Evolutionary conservation across 1,140 invertebrate species (phyloP).

Genomic region (Psix sp.): DNA sequence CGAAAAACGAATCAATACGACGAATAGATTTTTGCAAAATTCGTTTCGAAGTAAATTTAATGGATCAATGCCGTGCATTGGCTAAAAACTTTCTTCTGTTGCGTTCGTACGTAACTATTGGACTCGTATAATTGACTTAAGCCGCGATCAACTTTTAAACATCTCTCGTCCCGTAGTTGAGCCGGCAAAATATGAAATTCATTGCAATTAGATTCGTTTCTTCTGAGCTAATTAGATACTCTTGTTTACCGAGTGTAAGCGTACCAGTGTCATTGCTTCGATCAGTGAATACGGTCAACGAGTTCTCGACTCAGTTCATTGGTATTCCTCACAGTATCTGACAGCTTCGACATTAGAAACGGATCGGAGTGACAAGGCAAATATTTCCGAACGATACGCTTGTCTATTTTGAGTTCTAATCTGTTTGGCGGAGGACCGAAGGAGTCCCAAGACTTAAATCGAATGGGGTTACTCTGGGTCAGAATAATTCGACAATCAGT

Average conservation of each 20-base stretch:
- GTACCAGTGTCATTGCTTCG: slow-evolving; percentile 9
- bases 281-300: slow-evolving; percentile 20
- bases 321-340: background rate
- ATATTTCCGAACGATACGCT: slow-evolving; percentile 18
- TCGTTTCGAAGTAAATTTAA: slow-evolving; percentile 39
- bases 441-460: too few relatives aligned
- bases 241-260: slow-evolving; percentile 56
- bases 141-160: slow-evolving; percentile 72
- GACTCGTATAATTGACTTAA: slow-evolving; percentile 73
- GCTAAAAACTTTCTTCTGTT: slow-evolving; percentile 34
- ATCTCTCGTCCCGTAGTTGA: slow-evolving; percentile 67
- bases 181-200: slow-evolving; percentile 66
- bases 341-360: slow-evolving; percentile 15
- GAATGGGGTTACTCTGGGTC: too few relatives aligned
- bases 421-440: slow-evolving; percentile 5
- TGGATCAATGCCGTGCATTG: slow-evolving; percentile 34
- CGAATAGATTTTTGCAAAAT: slow-evolving; percentile 50
- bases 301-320: slow-evolving; percentile 23
- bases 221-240: slow-evolving; percentile 52
- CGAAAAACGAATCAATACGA: too few relatives aligned
- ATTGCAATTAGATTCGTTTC: slow-evolving; percentile 54
- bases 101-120: slow-evolving; percentile 64
- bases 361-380: slow-evolving; percentile 17
- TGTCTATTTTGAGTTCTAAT: slow-evolving; percentile 15
- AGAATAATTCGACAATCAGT: slow-evolving; percentile 56